phyloP scores from a whole-genome alignment of 1,140 invertebrate genomes.

The Nasonia vitripennis region DNA sequence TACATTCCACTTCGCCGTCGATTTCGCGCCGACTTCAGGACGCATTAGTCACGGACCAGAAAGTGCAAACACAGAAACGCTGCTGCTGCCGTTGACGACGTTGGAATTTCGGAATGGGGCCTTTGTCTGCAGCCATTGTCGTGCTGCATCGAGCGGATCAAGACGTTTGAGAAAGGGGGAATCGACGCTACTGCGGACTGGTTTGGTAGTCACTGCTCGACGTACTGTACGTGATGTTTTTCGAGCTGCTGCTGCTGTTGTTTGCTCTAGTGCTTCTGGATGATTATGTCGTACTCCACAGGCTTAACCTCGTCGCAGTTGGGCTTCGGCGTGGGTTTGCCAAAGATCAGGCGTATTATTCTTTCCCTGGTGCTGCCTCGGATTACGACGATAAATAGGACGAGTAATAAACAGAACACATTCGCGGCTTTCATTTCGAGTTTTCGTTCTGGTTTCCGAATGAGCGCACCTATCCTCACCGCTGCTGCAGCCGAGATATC shows the following conservation, averaged over 20 bases:
- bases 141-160: background rate
- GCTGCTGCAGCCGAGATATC: background rate
- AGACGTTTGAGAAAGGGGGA: background rate
- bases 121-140: constrained; percentile 4
- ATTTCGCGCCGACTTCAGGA: constrained; percentile 21
- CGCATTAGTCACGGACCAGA: background rate
- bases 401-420: background rate
- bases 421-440: background rate
- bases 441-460: too few species aligned
- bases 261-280: background rate
- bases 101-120: background rate
- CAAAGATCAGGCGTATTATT: constrained; percentile 19
- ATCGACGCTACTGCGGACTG: background rate
- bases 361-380: background rate
- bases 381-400: background rate
- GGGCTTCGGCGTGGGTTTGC: background rate
- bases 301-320: background rate
- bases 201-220: background rate
- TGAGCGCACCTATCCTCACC: too few species aligned
- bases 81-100: constrained; percentile 11
- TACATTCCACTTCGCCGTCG: constrained; percentile 29
- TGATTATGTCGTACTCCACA: background rate
- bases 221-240: background rate
- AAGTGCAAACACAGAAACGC: constrained; percentile 17
- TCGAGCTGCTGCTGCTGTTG: background rate